Percentiles rank a stretch among this genome's conserved stretches.
phyloP scores from a whole-genome alignment of 1,140 invertebrate genomes.

The Prorops nasuta region DNA sequence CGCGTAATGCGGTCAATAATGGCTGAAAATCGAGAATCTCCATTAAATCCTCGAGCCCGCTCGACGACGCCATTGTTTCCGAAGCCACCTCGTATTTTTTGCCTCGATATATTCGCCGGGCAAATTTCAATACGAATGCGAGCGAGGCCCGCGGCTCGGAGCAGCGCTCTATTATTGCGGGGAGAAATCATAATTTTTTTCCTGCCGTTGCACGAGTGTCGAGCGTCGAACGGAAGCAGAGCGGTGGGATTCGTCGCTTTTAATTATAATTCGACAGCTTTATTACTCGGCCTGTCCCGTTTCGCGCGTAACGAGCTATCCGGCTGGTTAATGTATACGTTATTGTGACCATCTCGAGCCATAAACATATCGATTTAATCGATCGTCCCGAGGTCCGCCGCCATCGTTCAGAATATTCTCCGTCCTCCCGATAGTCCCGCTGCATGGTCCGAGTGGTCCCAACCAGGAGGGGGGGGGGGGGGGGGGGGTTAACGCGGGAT shows the following conservation, averaged over 20 bases:
- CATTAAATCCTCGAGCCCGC: no score
- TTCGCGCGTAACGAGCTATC: not conserved
- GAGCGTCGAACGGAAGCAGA: not conserved
- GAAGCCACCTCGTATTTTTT: no score
- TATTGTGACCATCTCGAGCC: not conserved
- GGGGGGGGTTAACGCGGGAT: constrained; percentile 17
- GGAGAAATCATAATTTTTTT: no score
- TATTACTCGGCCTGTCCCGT: no score
- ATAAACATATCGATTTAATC: constrained; percentile 21
- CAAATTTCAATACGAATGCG: no score
- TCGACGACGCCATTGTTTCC: no score
- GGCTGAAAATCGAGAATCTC: no score
- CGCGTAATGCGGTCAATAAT: constrained; percentile 6
- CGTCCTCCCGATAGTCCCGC: constrained; percentile 4
- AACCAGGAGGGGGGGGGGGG: not conserved
- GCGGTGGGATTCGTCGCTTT: not conserved
- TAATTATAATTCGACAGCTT: no score
- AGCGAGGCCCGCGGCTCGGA: no score
- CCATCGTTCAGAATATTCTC: constrained; percentile 17
- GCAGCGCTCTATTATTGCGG: no score
- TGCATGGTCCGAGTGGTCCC: not conserved
- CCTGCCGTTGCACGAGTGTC: constrained; percentile 3
- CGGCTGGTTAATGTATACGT: not conserved
- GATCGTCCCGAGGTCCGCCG: constrained; percentile 15
- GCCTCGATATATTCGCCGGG: no score